phyloP scores from a whole-genome alignment of 2,888 invertebrate genomes.

The Heteromurus nitidus region DNA sequence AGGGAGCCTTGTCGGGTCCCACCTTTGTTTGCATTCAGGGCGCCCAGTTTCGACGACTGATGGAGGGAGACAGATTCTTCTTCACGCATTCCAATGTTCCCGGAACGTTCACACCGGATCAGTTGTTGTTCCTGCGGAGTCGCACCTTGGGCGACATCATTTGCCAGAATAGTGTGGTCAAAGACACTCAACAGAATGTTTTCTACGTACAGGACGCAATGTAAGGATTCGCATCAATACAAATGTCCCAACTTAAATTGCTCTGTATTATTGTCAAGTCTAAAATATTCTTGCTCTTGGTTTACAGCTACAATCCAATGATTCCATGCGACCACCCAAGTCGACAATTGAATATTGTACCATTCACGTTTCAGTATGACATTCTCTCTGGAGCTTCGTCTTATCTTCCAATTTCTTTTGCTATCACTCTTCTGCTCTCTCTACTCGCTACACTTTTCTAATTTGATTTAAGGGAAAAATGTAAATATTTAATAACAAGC shows the following conservation, averaged over 20 bases:
- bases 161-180: constrained; percentile 61
- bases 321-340: neutral
- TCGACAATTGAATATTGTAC: constrained; percentile 13
- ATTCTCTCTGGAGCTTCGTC: too few species aligned
- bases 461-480: too few species aligned
- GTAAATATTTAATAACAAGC: too few species aligned
- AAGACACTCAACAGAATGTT: constrained; percentile 34
- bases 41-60: constrained; percentile 61
- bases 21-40: constrained; percentile 71
- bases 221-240: neutral
- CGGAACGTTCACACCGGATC: constrained; percentile 51
- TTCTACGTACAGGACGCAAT: neutral
- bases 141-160: constrained; percentile 67
- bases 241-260: neutral
- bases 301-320: constrained; percentile 43
- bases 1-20: constrained; percentile 64
- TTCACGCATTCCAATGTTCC: constrained; percentile 61
- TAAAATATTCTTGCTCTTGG: neutral
- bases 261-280: neutral
- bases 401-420: too few species aligned
- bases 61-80: constrained; percentile 69
- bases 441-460: too few species aligned
- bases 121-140: constrained; percentile 50
- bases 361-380: too few species aligned
- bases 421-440: too few species aligned